Base-by-base conservation (phyloP, 2,113 vertebrate species). In the Eublepharis macularius region DNA sequence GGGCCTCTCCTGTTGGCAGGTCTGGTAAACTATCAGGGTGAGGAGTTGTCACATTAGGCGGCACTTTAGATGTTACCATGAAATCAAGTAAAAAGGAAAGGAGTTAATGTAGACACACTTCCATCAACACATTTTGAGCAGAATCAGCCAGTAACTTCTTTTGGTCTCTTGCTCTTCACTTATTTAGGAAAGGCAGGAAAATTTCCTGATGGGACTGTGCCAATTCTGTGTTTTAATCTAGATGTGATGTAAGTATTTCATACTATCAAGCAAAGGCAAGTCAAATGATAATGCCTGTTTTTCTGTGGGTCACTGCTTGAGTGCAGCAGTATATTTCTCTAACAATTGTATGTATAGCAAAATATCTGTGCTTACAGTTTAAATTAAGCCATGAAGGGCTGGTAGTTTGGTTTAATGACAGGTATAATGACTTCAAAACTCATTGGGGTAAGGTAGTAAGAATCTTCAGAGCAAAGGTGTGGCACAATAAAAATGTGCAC, bases 31-130 rank as follows among this genome's bases (percentile, higher is more conserved):
- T 26, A 0, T 16, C 3, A 32, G n/a, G 1, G 6, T 26, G 80
- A 89, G 85, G 47, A 72, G 81, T 72, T 47, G 88, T 89, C 24
- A 70, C 75, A 76, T 84, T 45, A 76, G 70, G 74, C 73, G 92
- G 60, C 24, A 80, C 78, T 36, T 76, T 65, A 0, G 54, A 72
- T 0, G 9, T 90, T 87, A 63, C 82, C 93, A 86, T 86, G 76
- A 49, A 86, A 73, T 76, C 0, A 1, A 88, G 79, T n/a, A 14
- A 84, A 72, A 76, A 83, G 69, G 65, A 73, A 21, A 83, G 32
- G 81, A 24, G 9, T 76, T 63, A n/a, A 74, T 3, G 13, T 10
- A 65, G 14, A 73, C 41, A 26, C 16, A 57, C 16, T 51, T 49
- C 4, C 8, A 51, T 34, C 43, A 74, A 74, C 29, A 65, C 17